Base-by-base conservation (phyloP, 2,888 invertebrate species). In the Anodontia alba region DNA sequence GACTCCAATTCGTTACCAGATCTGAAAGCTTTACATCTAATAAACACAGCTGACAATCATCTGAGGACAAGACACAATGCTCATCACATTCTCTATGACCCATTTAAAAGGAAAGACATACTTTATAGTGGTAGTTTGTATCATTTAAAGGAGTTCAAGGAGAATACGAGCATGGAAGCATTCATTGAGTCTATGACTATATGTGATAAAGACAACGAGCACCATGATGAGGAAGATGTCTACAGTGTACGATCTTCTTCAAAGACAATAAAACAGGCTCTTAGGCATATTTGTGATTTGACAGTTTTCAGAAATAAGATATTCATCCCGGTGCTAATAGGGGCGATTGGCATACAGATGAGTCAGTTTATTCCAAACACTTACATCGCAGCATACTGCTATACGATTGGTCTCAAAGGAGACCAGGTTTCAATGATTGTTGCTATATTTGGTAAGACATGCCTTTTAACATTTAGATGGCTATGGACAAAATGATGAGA, bases 301-400 rank as follows among this genome's bases (percentile, higher is more conserved):
- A 70, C 77, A 15, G 72, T 86, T 31, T 81, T 83, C 62, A 75
- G 54, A 36, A 84, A 86, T 66, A 81, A 67, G 23, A 74, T 81
- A n/a, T 89, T 86, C 49, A 62, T 82, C 8, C 82, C 87, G 42
- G 67, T 89, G 42, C 62, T 81, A 20, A 33, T 86, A 17, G 86
- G 87, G 8, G 86, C 82, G 1, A 72, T 85, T 0, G 62, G 86
- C 3, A 84, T 86, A 36, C 89, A 89, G 79, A 87, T 89, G 86
- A 85, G 81, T 1, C 87, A 88, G 71, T 84, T 84, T 71, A 89
- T 89, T 51, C 89, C 89, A 12, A 78, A 76, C 36, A 82, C 86
- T 12, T 89, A 83, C 72, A 33, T 89, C n/a, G 86, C 85, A 15
- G 81, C 87, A 46, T 82, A 86, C 71, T 81, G 85, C 33, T 42